Percentiles rank a stretch among this genome's conserved stretches.
These are phyloP conservation scores for Dipodomys spectabilis DNA, from an alignment of 2,113 vertebrate genomes.

Conservation along the genomic window DNA sequence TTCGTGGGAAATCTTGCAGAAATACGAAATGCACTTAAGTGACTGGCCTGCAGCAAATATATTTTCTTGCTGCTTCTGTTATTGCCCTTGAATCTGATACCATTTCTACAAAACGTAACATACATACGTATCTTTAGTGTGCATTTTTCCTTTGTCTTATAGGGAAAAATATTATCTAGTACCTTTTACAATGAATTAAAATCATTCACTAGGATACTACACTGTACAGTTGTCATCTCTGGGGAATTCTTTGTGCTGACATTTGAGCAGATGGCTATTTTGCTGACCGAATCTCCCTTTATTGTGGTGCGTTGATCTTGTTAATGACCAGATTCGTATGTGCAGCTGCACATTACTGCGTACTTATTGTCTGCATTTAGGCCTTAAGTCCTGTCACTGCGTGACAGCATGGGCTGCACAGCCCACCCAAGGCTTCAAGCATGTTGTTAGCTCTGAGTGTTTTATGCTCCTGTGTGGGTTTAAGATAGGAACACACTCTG, in stretches of 20 bases:
- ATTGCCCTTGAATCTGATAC: background rate
- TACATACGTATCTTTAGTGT: background rate
- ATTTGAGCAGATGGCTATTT: background rate
- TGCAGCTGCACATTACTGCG: conserved; percentile 57
- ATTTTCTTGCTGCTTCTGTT: background rate
- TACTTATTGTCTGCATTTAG: background rate
- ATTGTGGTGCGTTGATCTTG: conserved; percentile 49
- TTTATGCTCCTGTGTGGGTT: background rate
- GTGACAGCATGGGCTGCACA: conserved; percentile 13
- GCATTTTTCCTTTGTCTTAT: conserved; percentile 12
- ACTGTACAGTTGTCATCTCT: conserved; percentile 26
- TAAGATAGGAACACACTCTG: background rate
- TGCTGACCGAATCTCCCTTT: conserved; percentile 41
- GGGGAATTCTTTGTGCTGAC: conserved; percentile 53
- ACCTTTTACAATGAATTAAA: background rate
- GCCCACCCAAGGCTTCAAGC: background rate
- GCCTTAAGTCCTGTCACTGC: background rate
- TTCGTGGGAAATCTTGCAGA: background rate
- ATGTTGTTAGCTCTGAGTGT: too few relatives aligned
- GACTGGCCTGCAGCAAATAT: background rate
- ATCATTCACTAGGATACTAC: background rate
- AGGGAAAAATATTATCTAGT: background rate
- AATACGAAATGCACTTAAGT: background rate
- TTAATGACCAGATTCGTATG: conserved; percentile 43
- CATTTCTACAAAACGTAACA: background rate